These are phyloP conservation scores for Epirrhoe alternata DNA, from an alignment of 2,888 invertebrate genomes.

Conservation along the genomic window DNA sequence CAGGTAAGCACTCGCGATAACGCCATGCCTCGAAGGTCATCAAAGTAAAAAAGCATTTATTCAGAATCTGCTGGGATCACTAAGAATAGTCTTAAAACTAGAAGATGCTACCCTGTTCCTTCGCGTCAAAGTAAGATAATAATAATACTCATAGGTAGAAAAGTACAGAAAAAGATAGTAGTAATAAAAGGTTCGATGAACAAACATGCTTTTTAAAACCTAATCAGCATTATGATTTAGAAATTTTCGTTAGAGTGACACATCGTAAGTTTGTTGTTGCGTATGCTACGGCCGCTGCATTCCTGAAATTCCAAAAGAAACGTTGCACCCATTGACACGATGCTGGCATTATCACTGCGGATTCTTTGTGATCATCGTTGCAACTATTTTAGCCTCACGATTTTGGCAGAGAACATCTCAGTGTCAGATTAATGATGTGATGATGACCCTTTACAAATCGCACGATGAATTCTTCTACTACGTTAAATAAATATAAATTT, in stretches of 20 bases:
- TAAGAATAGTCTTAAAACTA: no score
- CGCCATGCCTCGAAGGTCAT: no score
- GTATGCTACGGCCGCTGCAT: slow-evolving; percentile 11
- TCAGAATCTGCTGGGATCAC: no score
- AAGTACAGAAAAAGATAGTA: background rate
- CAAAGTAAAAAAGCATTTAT: no score
- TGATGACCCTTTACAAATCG: slow-evolving; percentile 17
- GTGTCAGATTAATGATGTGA: slow-evolving; percentile 30
- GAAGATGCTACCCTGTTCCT: no score
- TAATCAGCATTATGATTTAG: background rate
- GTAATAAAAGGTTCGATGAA: background rate
- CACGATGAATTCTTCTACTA: slow-evolving; percentile 1
- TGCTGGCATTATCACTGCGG: slow-evolving; percentile 30
- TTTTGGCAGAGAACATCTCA: slow-evolving; percentile 36
- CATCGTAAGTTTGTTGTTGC: slow-evolving; percentile 2
- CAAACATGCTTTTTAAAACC: background rate
- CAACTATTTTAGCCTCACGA: slow-evolving; percentile 36
- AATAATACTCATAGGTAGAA: no score
- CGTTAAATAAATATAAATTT: no score
- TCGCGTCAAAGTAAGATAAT: no score
- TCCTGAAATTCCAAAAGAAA: slow-evolving; percentile 33
- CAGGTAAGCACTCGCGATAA: no score
- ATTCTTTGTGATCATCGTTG: slow-evolving; percentile 34
- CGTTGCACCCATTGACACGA: slow-evolving; percentile 39
- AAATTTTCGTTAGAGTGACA: background rate